phyloP scores from a whole-genome alignment of 2,888 invertebrate genomes.

The Leptura quadrifasciata region DNA sequence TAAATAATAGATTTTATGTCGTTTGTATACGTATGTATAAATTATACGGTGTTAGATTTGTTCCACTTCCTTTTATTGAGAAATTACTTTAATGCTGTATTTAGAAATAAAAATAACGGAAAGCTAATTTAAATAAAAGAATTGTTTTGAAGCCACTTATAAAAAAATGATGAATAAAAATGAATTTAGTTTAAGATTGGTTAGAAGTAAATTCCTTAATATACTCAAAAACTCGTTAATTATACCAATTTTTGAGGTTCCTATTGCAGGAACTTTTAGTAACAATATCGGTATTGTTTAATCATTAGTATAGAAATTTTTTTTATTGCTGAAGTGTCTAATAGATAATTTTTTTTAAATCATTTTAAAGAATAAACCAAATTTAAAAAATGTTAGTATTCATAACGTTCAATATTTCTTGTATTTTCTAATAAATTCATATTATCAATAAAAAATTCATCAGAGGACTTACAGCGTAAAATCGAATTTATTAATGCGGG shows the following conservation, averaged over 20 bases:
- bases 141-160: neutral
- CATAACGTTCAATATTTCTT: neutral
- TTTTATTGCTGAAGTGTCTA: too few relatives aligned
- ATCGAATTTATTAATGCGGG: slow-evolving; percentile 40
- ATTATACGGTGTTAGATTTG: neutral
- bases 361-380: too few relatives aligned
- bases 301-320: too few relatives aligned
- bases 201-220: neutral
- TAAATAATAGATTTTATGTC: neutral
- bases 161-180: neutral
- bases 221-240: too few relatives aligned
- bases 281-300: too few relatives aligned
- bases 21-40: neutral
- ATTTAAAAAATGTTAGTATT: neutral
- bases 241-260: too few relatives aligned
- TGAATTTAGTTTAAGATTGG: neutral
- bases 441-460: slow-evolving; percentile 33
- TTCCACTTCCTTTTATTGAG: neutral
- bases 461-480: slow-evolving; percentile 26
- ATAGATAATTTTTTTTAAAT: too few relatives aligned
- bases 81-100: neutral
- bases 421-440: slow-evolving; percentile 26
- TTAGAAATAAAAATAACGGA: neutral
- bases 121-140: neutral
- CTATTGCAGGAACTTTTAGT: too few relatives aligned